These are phyloP conservation scores for Ptychadena robeensis DNA, from an alignment of 2,797 vertebrate genomes.

Conservation along the genomic window DNA sequence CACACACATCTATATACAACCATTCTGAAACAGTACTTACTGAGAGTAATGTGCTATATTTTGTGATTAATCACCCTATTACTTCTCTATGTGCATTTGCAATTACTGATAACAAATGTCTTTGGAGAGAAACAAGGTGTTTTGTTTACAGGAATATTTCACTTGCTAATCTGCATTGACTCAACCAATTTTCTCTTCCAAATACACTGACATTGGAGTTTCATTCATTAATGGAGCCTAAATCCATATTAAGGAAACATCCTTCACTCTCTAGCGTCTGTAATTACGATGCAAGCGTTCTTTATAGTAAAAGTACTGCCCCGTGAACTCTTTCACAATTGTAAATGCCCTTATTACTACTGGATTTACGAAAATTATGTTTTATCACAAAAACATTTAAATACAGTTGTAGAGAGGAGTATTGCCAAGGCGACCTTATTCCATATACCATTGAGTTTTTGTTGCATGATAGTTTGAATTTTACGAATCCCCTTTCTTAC, in stretches of 20 bases:
- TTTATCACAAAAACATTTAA: too few species aligned
- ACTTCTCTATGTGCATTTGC: conserved; percentile 3
- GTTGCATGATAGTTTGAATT: too few species aligned
- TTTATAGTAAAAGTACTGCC: background rate
- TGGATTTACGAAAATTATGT: background rate
- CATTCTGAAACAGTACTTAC: background rate
- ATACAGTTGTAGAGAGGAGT: background rate
- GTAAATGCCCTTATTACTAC: background rate
- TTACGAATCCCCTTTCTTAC: too few species aligned
- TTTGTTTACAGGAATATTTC: conserved; percentile 37
- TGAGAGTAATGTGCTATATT: background rate
- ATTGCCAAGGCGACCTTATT: background rate
- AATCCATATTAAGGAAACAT: conserved; percentile 24
- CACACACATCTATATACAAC: background rate
- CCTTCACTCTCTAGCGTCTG: background rate
- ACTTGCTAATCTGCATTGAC: conserved; percentile 28
- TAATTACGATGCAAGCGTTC: conserved; percentile 19
- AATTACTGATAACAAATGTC: conserved; percentile 35
- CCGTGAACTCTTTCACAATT: background rate
- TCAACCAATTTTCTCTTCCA: conserved; percentile 17
- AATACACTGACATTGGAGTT: conserved; percentile 31
- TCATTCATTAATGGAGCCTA: conserved; percentile 38
- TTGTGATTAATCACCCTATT: conserved; percentile 40
- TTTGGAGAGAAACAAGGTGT: conserved; percentile 40
- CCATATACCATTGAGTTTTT: too few species aligned